Evolutionary conservation across 1,140 invertebrate species (phyloP).

Genomic region (Holcopasites calliopsidis): DNA sequence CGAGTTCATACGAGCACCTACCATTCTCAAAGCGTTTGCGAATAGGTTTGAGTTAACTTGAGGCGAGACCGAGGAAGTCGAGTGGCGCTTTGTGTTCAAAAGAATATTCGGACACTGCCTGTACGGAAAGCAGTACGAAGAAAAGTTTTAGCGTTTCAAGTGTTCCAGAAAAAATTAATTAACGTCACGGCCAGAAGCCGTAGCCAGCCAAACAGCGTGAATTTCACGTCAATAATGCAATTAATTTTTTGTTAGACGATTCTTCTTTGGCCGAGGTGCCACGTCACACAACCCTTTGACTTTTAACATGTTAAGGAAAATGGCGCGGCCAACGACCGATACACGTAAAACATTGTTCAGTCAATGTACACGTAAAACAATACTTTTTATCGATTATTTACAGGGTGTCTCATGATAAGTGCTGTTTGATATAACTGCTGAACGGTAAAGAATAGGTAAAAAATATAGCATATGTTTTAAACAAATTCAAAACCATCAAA

Average conservation of each 20-base stretch:
- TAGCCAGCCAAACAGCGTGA: not conserved
- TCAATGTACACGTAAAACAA: too few relatives aligned
- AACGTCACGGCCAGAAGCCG: constrained; percentile 5
- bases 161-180: constrained; percentile 48
- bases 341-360: too few relatives aligned
- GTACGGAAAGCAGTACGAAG: too few relatives aligned
- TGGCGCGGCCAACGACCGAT: not conserved
- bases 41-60: constrained; percentile 23
- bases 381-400: too few relatives aligned
- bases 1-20: not conserved
- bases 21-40: not conserved
- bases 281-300: constrained; percentile 4
- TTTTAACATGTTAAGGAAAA: constrained; percentile 10
- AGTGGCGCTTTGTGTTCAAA: constrained; percentile 24
- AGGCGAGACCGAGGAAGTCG: not conserved
- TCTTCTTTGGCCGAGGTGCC: not conserved
- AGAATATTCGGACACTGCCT: not conserved
- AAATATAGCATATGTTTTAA: too few relatives aligned
- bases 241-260: constrained; percentile 23
- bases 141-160: too few relatives aligned
- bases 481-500: too few relatives aligned
- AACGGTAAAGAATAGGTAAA: too few relatives aligned
- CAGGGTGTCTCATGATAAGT: too few relatives aligned
- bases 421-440: too few relatives aligned
- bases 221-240: constrained; percentile 36